Percentiles rank a stretch among this genome's conserved stretches.
phyloP scores from a whole-genome alignment of 2,113 vertebrate species.

The Austrofundulus limnaeus region DNA sequence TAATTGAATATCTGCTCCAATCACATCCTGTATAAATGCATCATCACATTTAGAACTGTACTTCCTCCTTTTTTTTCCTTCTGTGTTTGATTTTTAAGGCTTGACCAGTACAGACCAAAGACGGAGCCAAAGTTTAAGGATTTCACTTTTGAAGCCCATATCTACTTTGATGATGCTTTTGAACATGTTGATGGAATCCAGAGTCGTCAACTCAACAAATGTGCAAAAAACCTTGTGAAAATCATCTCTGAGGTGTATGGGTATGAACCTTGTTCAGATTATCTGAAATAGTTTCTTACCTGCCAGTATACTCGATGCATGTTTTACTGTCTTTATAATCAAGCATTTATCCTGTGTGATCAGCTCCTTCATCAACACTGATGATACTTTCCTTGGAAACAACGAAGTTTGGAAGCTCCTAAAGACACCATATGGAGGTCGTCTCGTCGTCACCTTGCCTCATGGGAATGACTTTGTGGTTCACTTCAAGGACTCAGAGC shows the following conservation, averaged over 20 bases:
- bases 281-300: background rate
- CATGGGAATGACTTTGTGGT: conserved; percentile 61
- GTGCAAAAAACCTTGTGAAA: conserved; percentile 45
- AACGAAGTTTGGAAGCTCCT: conserved; percentile 44
- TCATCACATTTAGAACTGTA: too few species aligned
- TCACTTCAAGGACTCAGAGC: conserved; percentile 72
- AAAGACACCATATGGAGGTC: conserved; percentile 67
- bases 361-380: conserved; percentile 65
- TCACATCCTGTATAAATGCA: too few species aligned
- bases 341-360: background rate
- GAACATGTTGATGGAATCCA: conserved; percentile 9
- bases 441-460: conserved; percentile 67
- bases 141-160: conserved; percentile 66
- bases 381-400: conserved; percentile 39
- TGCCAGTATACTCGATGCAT: too few species aligned
- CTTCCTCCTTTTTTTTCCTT: background rate
- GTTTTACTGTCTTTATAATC: background rate
- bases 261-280: conserved; percentile 33
- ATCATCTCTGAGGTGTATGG: conserved; percentile 60
- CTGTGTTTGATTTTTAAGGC: conserved; percentile 22
- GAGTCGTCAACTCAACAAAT: conserved; percentile 55
- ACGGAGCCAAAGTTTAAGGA: background rate
- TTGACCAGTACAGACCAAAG: conserved; percentile 74
- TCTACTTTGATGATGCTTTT: conserved; percentile 73
- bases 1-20: too few species aligned